Evolutionary conservation across 1,140 invertebrate genomes (phyloP).

Genomic region (Hydropsyche tenuis): DNA sequence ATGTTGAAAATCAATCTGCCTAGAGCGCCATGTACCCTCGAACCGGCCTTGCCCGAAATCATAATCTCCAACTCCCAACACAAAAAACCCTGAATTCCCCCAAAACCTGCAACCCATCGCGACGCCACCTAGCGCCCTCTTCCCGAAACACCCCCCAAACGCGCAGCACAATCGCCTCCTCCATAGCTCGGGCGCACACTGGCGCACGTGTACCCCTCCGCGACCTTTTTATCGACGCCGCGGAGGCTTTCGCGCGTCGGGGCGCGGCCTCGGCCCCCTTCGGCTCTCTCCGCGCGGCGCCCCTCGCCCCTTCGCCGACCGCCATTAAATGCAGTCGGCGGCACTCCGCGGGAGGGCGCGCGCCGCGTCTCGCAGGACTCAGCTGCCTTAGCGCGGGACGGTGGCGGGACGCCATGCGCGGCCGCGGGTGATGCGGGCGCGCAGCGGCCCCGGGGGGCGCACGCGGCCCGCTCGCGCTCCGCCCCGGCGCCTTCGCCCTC

Average conservation of each 20-base stretch:
- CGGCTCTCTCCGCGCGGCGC: background rate
- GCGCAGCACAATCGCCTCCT: no score
- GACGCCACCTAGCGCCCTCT: no score
- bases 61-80: no score
- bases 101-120: no score
- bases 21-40: no score
- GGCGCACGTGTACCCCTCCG: background rate
- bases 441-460: conserved; percentile 51
- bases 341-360: background rate
- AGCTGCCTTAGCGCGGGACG: background rate
- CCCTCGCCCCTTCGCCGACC: background rate
- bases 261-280: conserved; percentile 1
- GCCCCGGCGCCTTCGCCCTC: conserved; percentile 49
- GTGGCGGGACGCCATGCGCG: conserved; percentile 54
- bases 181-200: conserved; percentile 14
- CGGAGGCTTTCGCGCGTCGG: conserved; percentile 11
- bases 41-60: no score
- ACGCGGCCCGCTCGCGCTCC: conserved; percentile 53
- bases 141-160: no score
- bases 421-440: conserved; percentile 56
- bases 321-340: conserved; percentile 29
- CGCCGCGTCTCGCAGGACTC: conserved; percentile 23
- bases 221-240: background rate
- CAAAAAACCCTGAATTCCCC: no score
- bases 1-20: no score